phyloP scores from a whole-genome alignment of 2,888 invertebrate genomes.

The Rhamphomyia laevipes region DNA sequence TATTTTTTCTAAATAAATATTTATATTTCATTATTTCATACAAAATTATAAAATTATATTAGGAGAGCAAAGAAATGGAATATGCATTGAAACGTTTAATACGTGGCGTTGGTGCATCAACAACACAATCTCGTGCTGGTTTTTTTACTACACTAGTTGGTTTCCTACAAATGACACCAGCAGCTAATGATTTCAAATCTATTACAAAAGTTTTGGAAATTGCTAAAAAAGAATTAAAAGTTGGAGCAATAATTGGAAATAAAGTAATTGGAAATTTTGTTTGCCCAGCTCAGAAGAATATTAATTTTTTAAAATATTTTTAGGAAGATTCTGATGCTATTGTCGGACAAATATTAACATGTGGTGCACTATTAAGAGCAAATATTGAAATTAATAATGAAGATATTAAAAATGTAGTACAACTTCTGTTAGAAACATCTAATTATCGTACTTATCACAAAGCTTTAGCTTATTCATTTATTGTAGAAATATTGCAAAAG shows the following conservation, averaged over 20 bases:
- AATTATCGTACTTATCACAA: constrained; percentile 24
- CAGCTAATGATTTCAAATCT: neutral
- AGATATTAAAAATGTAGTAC: constrained; percentile 39
- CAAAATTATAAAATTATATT: neutral
- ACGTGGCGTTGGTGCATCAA: constrained; percentile 58
- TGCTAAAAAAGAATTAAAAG: constrained; percentile 53
- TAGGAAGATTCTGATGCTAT: constrained; percentile 65
- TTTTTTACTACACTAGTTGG: constrained; percentile 58
- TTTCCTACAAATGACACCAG: constrained; percentile 33
- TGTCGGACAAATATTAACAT: constrained; percentile 57
- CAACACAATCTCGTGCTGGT: constrained; percentile 50
- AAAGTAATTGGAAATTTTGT: constrained; percentile 17
- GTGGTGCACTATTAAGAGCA: constrained; percentile 57
- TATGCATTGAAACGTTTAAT: constrained; percentile 58
- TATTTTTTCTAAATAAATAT: neutral
- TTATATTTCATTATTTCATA: neutral
- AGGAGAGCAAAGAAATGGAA: neutral
- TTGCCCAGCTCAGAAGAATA: no score
- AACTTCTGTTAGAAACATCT: constrained; percentile 28
- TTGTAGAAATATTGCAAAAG: constrained; percentile 46
- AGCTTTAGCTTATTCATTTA: constrained; percentile 44
- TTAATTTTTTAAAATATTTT: constrained; percentile 13
- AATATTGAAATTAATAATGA: constrained; percentile 42
- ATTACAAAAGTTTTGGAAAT: constrained; percentile 42
- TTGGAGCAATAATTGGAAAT: constrained; percentile 30